Evolutionary conservation across 2,888 invertebrate species (phyloP), one percentile per base, ranked within the genome.

Genomic region (Lochmaea capreae): DNA sequence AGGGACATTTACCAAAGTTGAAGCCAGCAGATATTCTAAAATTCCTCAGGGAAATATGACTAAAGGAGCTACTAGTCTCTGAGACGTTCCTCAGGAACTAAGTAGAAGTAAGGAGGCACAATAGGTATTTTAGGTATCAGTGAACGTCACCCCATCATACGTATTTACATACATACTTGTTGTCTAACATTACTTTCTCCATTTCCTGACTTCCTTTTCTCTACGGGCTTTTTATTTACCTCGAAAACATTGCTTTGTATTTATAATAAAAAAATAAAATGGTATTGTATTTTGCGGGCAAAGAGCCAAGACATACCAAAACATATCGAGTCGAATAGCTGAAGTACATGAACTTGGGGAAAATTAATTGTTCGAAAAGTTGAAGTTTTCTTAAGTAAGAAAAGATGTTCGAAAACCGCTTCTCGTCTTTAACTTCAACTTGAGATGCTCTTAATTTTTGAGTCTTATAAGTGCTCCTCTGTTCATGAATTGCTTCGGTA

Each of bases 361-460:
- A 70, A 70, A 70, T 63, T 62, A 70, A 70, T 70, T 70, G 70
- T 70, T 70, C 63, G 70, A 54, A 70, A 69, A 69, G 39, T 52
- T 43, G 33, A 68, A 61, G 61, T 70, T 70, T 63, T 52, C 42
- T 62, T 63, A 57, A 70, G 54, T 70, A 63, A 54, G 70, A 63
- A 70, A 52, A 70, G 63, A 70, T 70, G 70, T 54, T 62, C 57
- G 39, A 22, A 69, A 52, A 62, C 39, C 39, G 52, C 49, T 18
- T 18, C 39, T 18, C 39, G 16, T n/a, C 63, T 26, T 62, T 10
- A 63, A 42, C 43, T 70, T 11, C n/a, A 62, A 26, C 6, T 18
- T 54, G n/a, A 42, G n/a, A 43, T 26, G 62, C 62, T 63, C 42
- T 16, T 42, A 43, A 42, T 63, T 63, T 11, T 16, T 54, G 16